These are phyloP conservation scores for Dione juno DNA, from an alignment of 2,888 invertebrate genomes.

Conservation along the genomic window DNA sequence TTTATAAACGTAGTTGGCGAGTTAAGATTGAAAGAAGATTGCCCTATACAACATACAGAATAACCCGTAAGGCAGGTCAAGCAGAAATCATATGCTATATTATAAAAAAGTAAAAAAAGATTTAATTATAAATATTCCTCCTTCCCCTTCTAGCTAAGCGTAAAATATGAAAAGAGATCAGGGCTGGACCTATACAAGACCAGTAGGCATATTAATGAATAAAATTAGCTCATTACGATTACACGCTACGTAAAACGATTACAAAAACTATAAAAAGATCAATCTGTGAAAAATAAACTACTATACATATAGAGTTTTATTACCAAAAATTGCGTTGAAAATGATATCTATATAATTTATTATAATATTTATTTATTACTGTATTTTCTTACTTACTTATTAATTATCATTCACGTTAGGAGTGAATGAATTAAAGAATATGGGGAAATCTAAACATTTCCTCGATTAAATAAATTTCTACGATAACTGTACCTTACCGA, in stretches of 20 bases:
- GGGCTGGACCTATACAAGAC: conserved; percentile 15
- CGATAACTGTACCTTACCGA: background rate
- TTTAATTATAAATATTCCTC: conserved; percentile 24
- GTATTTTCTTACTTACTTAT: too few species aligned
- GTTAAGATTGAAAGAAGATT: conserved; percentile 11
- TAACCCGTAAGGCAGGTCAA: conserved; percentile 14
- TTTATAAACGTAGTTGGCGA: conserved; percentile 10
- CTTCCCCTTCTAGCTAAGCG: conserved; percentile 23
- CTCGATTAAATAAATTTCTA: background rate
- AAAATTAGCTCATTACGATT: conserved; percentile 14
- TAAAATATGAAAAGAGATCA: conserved; percentile 24
- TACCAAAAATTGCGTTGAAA: too few species aligned
- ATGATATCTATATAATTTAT: too few species aligned
- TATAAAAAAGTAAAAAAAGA: conserved; percentile 12
- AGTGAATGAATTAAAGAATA: too few species aligned
- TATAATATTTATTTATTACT: too few species aligned
- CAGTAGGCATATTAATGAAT: conserved; percentile 17
- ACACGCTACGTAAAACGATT: conserved; percentile 7
- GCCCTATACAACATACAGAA: background rate
- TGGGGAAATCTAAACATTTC: too few species aligned
- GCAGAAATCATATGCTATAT: conserved; percentile 7
- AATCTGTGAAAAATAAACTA: too few species aligned
- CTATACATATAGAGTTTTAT: too few species aligned
- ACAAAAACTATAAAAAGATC: background rate
- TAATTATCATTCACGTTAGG: too few species aligned